A percentile compares a stretch with the other conserved stretches of the same genome.
These are phyloP conservation scores for Hemithea aestivaria DNA, from an alignment of 2,888 invertebrate species.

Conservation along the genomic window DNA sequence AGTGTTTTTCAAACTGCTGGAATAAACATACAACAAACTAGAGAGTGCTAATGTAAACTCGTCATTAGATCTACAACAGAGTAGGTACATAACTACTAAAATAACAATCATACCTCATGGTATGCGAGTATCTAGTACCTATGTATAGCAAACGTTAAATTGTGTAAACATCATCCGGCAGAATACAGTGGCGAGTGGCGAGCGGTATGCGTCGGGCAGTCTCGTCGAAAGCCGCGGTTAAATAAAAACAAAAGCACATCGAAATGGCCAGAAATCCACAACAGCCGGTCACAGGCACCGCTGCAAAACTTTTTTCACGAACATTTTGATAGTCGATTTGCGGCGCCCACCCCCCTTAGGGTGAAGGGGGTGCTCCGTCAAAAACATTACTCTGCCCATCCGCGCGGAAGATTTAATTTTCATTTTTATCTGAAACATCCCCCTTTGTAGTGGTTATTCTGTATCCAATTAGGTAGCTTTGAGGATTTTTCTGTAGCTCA, in stretches of 20 bases:
- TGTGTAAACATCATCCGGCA: neutral
- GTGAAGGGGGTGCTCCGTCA: slow-evolving; percentile 59
- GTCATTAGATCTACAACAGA: no score
- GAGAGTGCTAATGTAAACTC: no score
- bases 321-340: slow-evolving; percentile 75
- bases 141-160: neutral
- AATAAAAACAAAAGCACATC: slow-evolving; percentile 45
- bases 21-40: no score
- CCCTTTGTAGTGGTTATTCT: slow-evolving; percentile 77
- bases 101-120: no score
- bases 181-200: neutral
- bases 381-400: slow-evolving; percentile 78
- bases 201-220: no score
- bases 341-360: slow-evolving; percentile 48
- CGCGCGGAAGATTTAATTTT: slow-evolving; percentile 80
- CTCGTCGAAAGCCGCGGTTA: slow-evolving; percentile 20
- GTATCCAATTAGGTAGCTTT: slow-evolving; percentile 78
- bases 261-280: slow-evolving; percentile 48
- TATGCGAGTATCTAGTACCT: no score
- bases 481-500: slow-evolving; percentile 66
- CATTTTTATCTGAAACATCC: slow-evolving; percentile 80
- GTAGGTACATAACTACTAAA: no score
- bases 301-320: slow-evolving; percentile 59
- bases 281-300: slow-evolving; percentile 61
- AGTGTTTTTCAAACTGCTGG: no score